Conservation (phyloP, 2,797 vertebrate genomes). For the Gadopsis marmoratus region DNA sequence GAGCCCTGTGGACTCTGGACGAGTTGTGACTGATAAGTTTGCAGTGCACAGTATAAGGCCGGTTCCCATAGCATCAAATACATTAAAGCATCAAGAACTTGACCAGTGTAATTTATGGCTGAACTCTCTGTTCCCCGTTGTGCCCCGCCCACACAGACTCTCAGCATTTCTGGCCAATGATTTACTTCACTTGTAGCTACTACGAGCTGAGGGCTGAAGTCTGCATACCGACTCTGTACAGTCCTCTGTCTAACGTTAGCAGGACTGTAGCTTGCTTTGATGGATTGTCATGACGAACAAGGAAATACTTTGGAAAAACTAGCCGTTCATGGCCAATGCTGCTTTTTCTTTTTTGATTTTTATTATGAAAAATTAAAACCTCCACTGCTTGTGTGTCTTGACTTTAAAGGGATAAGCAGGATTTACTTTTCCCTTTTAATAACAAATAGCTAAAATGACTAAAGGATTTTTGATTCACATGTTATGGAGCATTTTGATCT, state of each 20-base stretch:
- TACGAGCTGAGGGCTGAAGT: constrained; percentile 60
- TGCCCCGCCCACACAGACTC: constrained; percentile 59
- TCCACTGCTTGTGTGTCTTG: constrained; percentile 24
- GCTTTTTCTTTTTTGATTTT: constrained; percentile 38
- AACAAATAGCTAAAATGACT: constrained; percentile 30
- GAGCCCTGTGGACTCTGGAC: constrained; percentile 46
- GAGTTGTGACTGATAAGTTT: constrained; percentile 49
- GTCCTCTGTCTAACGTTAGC: constrained; percentile 55
- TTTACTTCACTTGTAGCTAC: constrained; percentile 72
- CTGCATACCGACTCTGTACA: constrained; percentile 62
- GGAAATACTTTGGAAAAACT: constrained; percentile 46
- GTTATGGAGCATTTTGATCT: constrained; percentile 2
- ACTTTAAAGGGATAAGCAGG: constrained; percentile 40
- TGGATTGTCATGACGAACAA: constrained; percentile 63
- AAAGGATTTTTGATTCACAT: background rate
- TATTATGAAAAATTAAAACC: constrained; percentile 52
- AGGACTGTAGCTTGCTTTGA: constrained; percentile 56
- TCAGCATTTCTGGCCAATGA: constrained; percentile 56
- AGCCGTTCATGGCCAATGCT: constrained; percentile 11
- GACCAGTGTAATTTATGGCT: constrained; percentile 70
- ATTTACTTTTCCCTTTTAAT: constrained; percentile 42
- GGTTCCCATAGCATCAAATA: constrained; percentile 65
- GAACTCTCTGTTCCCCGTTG: constrained; percentile 73
- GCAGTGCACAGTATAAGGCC: constrained; percentile 19
- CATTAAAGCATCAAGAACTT: constrained; percentile 61